Evolutionary conservation across 2,113 vertebrate genomes (phyloP).

Genomic region (Fregetta grallaria): DNA sequence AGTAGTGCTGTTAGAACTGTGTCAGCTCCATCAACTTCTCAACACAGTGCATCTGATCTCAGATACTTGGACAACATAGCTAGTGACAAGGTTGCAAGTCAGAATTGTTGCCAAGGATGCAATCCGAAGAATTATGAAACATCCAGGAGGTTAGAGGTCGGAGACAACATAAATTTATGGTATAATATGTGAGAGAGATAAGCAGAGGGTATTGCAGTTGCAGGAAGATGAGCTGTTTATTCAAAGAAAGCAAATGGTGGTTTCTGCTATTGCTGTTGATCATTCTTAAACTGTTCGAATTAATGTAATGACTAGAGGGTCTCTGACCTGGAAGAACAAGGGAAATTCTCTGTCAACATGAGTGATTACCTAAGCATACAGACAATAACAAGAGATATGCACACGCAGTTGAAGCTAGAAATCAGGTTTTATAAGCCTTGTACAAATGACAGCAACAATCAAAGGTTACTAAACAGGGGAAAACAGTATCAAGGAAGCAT

Average conservation of each 20-base stretch:
- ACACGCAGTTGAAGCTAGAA: background rate
- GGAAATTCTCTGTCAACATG: constrained; percentile 30
- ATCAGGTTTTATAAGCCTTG: constrained; percentile 11
- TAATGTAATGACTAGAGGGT: constrained; percentile 24
- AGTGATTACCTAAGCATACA: constrained; percentile 18
- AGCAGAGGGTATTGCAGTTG: background rate
- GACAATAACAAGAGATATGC: background rate
- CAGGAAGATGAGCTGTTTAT: background rate
- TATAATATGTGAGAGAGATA: background rate
- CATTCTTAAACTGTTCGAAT: constrained; percentile 9
- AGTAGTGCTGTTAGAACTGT: background rate
- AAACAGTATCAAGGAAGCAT: background rate
- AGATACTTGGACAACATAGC: background rate
- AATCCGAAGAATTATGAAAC: background rate
- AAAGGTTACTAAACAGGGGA: background rate
- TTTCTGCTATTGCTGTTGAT: constrained; percentile 9
- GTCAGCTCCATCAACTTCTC: background rate
- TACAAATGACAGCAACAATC: constrained; percentile 5
- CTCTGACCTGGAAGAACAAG: constrained; percentile 35
- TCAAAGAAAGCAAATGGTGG: background rate
- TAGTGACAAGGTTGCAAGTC: background rate
- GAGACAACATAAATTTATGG: background rate
- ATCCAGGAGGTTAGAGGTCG: background rate
- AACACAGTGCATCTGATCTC: background rate
- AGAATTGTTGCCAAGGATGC: constrained; percentile 30